Evolutionary conservation across 2,113 vertebrate species (phyloP).

Genomic region (Sminthopsis crassicaudata): DNA sequence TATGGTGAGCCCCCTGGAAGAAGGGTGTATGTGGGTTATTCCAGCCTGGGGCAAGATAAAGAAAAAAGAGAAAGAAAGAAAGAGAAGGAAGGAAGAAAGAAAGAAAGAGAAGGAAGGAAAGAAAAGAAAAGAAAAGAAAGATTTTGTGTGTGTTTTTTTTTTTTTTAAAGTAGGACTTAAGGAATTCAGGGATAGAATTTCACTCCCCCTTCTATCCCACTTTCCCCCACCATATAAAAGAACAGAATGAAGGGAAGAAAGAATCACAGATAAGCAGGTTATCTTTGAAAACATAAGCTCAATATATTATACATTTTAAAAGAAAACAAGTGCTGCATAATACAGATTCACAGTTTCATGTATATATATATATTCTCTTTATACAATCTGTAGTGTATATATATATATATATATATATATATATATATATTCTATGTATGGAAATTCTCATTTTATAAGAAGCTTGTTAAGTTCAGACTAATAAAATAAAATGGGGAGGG

Average conservation of each 20-base stretch:
- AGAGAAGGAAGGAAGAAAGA: not conserved
- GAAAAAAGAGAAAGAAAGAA: not conserved
- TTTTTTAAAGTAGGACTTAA: not conserved
- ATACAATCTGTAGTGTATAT: not conserved
- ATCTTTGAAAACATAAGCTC: not conserved
- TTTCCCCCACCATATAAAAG: not conserved
- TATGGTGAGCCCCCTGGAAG: not conserved
- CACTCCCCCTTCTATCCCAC: rapidly evolving
- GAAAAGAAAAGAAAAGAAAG: not conserved
- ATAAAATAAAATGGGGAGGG: not conserved
- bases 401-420: too few species aligned
- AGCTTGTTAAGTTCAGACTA: not conserved
- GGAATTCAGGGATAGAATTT: not conserved
- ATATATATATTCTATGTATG: not conserved
- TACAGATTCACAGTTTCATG: not conserved
- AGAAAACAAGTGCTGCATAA: not conserved
- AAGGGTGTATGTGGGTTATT: not conserved
- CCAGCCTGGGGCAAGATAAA: not conserved
- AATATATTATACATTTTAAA: not conserved
- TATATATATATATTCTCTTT: not conserved
- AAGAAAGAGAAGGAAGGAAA: too few species aligned
- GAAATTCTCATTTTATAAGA: not conserved
- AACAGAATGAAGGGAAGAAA: not conserved
- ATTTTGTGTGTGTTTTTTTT: not conserved
- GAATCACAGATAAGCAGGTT: not conserved